Percentiles rank a stretch among this genome's conserved stretches.
Evolutionary conservation across 1,140 invertebrate species (phyloP).

Genomic region (Manduca sexta): DNA sequence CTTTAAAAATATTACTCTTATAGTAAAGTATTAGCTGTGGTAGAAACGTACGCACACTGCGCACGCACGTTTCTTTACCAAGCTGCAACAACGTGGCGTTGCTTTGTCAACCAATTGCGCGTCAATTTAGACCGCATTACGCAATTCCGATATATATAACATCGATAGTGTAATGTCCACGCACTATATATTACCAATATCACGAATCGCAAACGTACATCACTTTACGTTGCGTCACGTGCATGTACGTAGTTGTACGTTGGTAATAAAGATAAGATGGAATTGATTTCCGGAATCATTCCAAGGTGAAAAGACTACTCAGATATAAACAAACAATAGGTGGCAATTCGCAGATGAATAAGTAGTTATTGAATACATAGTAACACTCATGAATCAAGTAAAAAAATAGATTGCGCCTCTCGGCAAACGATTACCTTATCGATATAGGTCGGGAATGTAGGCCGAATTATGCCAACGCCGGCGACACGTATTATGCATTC

Average conservation of each 20-base stretch:
- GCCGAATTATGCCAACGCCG: conserved; percentile 4
- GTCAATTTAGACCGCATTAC: conserved; percentile 30
- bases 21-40: too few relatives aligned
- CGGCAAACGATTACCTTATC: conserved; percentile 33
- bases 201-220: conserved; percentile 12
- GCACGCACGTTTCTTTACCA: too few relatives aligned
- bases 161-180: conserved; percentile 16
- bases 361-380: background rate
- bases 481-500: background rate
- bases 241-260: conserved; percentile 3
- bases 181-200: conserved; percentile 18
- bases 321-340: background rate
- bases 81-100: too few relatives aligned
- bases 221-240: conserved; percentile 7
- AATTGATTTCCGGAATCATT: background rate
- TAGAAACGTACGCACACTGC: too few relatives aligned
- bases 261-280: conserved; percentile 4
- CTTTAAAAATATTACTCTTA: too few relatives aligned
- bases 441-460: conserved; percentile 39
- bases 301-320: conserved; percentile 3
- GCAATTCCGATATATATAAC: conserved; percentile 24
- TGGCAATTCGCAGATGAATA: background rate
- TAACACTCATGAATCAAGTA: conserved; percentile 9
- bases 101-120: conserved; percentile 36
- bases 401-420: conserved; percentile 11